These are phyloP conservation scores for Ectropis crepuscularia DNA, from an alignment of 2,888 invertebrate species.

Conservation along the genomic window DNA sequence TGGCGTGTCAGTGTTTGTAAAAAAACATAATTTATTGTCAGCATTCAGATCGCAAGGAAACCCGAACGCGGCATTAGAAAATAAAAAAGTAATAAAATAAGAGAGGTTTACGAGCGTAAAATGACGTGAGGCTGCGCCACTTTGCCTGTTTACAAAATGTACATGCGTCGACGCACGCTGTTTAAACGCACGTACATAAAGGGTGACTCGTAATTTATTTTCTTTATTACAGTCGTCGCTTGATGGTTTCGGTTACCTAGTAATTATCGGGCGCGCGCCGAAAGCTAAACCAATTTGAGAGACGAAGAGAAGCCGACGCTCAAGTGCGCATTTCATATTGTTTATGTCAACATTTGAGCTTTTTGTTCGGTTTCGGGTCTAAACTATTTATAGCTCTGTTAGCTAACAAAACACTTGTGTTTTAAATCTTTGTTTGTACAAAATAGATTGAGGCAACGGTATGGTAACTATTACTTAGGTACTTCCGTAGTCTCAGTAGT, in stretches of 20 bases:
- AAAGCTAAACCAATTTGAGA: slow-evolving; percentile 74
- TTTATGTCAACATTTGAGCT: slow-evolving; percentile 72
- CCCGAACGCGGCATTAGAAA: slow-evolving; percentile 80
- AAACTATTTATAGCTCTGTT: slow-evolving; percentile 62
- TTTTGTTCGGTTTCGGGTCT: slow-evolving; percentile 62
- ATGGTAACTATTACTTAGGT: background rate
- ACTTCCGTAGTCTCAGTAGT: background rate
- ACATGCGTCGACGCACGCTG: slow-evolving; percentile 50
- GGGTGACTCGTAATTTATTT: slow-evolving; percentile 76
- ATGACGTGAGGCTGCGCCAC: slow-evolving; percentile 77
- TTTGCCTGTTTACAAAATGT: slow-evolving; percentile 68
- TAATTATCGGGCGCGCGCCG: slow-evolving; percentile 79
- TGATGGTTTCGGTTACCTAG: slow-evolving; percentile 72
- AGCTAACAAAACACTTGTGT: slow-evolving; percentile 48
- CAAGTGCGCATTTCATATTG: slow-evolving; percentile 76
- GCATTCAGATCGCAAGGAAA: slow-evolving; percentile 81
- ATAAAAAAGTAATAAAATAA: slow-evolving; percentile 83
- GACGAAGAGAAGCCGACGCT: slow-evolving; percentile 57
- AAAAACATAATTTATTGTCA: slow-evolving; percentile 83
- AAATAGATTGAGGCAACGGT: slow-evolving; percentile 21
- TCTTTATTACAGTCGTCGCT: slow-evolving; percentile 71
- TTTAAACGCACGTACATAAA: slow-evolving; percentile 56
- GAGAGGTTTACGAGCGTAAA: slow-evolving; percentile 83
- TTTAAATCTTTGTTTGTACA: slow-evolving; percentile 36
- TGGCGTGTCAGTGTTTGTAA: slow-evolving; percentile 83